Conservation (phyloP, 2,113 vertebrate genomes). For the Bos javanicus region DNA sequence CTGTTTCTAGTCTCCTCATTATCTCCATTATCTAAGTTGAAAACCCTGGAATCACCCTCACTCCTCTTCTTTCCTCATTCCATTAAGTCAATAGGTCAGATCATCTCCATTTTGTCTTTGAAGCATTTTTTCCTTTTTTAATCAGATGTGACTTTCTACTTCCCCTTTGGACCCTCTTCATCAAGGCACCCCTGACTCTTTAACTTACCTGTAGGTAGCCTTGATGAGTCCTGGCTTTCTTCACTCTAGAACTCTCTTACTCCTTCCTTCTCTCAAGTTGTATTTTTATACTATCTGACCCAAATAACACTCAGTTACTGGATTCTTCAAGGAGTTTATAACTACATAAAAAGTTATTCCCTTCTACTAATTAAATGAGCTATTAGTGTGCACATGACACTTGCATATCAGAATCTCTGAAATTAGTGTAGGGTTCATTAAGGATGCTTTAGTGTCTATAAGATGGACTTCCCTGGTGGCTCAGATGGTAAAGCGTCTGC, state of each 20-base stretch:
- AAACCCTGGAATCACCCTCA: neutral
- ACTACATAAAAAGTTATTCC: neutral
- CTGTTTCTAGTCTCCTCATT: neutral
- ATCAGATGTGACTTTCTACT: neutral
- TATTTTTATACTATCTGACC: neutral
- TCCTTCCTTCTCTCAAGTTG: neutral
- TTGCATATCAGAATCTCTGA: neutral
- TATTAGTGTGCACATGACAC: neutral
- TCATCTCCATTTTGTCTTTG: neutral
- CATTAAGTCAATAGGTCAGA: neutral
- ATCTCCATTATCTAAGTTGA: neutral
- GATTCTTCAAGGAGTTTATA: neutral
- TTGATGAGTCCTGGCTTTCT: neutral
- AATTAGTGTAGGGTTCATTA: neutral
- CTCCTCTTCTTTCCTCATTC: neutral
- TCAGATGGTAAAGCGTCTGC: rapidly evolving
- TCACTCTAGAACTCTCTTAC: neutral
- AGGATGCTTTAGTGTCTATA: neutral
- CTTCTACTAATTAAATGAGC: neutral
- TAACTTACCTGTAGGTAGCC: neutral
- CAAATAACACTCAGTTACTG: neutral
- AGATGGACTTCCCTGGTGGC: neutral
- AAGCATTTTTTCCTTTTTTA: neutral
- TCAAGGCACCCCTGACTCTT: neutral
- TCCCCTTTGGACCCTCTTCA: neutral